Conservation (phyloP, 2,797 vertebrate species). For the Sebastes trivittatus region DNA sequence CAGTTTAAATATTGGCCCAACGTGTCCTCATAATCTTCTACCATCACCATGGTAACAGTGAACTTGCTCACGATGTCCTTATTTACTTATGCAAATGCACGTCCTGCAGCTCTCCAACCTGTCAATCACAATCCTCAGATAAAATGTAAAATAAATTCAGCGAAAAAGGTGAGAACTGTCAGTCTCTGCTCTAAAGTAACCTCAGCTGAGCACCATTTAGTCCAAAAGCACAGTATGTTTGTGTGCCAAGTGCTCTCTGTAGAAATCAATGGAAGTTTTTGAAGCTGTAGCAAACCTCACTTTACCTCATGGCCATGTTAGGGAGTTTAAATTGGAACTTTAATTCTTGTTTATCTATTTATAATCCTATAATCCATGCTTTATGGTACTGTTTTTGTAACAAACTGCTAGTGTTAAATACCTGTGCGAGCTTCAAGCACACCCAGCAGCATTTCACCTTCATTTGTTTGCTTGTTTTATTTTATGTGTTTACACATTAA, state of each 20-base stretch:
- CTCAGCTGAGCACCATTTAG: background rate
- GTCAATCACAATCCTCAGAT: constrained; percentile 42
- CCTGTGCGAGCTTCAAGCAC: background rate
- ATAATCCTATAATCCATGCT: constrained; percentile 4
- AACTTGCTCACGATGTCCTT: constrained; percentile 51
- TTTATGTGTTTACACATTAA: constrained; percentile 1
- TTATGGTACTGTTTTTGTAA: background rate
- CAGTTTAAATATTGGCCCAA: constrained; percentile 32
- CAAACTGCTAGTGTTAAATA: background rate
- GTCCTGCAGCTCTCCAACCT: constrained; percentile 16
- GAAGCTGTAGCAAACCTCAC: background rate
- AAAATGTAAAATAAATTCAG: constrained; percentile 24
- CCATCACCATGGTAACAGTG: constrained; percentile 67
- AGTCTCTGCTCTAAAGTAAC: constrained; percentile 8
- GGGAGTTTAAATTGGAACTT: background rate
- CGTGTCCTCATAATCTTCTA: constrained; percentile 41
- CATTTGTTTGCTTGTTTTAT: background rate
- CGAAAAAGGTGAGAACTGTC: constrained; percentile 37
- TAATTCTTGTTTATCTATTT: constrained; percentile 9
- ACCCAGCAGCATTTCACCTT: background rate
- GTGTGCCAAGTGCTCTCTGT: background rate
- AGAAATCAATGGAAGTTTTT: constrained; percentile 1
- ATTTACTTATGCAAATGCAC: constrained; percentile 62
- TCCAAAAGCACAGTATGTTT: background rate
- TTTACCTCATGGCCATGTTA: background rate